These are phyloP conservation scores for Drosophila truncata DNA, from an alignment of 1,140 invertebrate genomes.

Conservation along the genomic window DNA sequence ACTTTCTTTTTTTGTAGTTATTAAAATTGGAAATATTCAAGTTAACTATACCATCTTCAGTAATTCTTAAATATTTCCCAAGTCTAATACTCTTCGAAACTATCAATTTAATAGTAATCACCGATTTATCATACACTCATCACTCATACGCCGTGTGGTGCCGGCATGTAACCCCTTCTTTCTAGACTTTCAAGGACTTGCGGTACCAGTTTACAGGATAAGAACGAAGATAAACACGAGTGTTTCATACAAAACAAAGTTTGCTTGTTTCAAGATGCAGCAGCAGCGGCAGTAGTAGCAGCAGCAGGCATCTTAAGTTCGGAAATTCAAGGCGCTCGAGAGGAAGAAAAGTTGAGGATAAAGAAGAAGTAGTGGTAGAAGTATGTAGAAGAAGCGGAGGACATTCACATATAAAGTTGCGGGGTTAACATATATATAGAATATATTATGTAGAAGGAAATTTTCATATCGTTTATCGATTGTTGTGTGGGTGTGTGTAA, in stretches of 20 bases:
- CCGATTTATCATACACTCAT: neutral
- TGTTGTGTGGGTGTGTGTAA: conserved; percentile 16
- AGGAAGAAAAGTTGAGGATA: conserved; percentile 44
- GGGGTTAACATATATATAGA: conserved; percentile 35
- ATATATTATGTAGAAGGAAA: conserved; percentile 51
- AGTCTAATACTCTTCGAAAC: neutral
- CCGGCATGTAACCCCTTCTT: conserved; percentile 1
- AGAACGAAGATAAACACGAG: conserved; percentile 13
- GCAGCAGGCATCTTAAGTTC: conserved; percentile 33
- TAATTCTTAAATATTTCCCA: too few species aligned
- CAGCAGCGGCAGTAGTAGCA: conserved; percentile 11
- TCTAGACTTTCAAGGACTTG: neutral
- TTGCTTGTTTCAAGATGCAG: conserved; percentile 35
- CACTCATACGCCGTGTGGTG: conserved; percentile 12
- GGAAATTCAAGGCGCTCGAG: conserved; percentile 46
- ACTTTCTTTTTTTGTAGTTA: too few species aligned
- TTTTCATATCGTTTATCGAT: conserved; percentile 27
- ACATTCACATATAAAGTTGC: conserved; percentile 51
- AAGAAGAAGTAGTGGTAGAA: conserved; percentile 26
- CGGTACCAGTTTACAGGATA: neutral
- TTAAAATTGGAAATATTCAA: too few species aligned
- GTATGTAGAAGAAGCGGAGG: conserved; percentile 32
- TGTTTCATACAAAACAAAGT: conserved; percentile 29
- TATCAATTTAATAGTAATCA: neutral
- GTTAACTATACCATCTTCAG: too few species aligned